Evolutionary conservation across 2,888 invertebrate species (phyloP).

Genomic region (Nudaria mundana): DNA sequence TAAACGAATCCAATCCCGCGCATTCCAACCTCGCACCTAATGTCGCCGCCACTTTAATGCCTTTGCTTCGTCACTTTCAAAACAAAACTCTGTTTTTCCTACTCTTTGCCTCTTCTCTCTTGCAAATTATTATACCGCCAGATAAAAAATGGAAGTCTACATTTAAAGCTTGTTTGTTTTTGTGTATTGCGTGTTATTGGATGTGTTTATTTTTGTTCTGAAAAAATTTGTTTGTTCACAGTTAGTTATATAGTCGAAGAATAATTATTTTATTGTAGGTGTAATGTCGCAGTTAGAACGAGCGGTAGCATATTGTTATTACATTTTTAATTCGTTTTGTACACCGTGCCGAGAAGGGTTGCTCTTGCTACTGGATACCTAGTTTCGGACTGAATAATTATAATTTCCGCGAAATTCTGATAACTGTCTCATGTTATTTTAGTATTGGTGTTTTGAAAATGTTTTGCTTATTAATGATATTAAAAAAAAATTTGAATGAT

Average conservation of each 20-base stretch:
- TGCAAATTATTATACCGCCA: constrained; percentile 17
- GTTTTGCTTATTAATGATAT: neutral
- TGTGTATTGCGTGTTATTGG: constrained; percentile 40
- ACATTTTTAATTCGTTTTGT: constrained; percentile 18
- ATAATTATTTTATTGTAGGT: constrained; percentile 8
- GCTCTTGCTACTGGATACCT: constrained; percentile 27
- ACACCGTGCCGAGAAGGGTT: constrained; percentile 39
- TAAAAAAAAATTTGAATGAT: neutral
- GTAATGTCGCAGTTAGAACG: constrained; percentile 27
- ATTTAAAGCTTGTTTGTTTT: constrained; percentile 47
- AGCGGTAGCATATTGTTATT: constrained; percentile 37
- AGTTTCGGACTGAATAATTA: constrained; percentile 32
- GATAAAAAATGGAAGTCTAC: constrained; percentile 28
- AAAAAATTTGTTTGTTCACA: constrained; percentile 36
- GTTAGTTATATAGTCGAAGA: constrained; percentile 5
- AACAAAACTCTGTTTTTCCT: constrained; percentile 16
- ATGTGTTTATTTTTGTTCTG: constrained; percentile 44
- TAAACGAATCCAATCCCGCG: constrained; percentile 73
- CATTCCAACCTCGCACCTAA: constrained; percentile 71
- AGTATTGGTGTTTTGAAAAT: neutral
- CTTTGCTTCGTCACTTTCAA: constrained; percentile 29
- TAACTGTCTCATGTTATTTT: neutral
- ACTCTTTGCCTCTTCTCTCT: constrained; percentile 27
- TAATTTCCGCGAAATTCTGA: constrained; percentile 8
- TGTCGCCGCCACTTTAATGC: constrained; percentile 70